These are phyloP conservation scores for Protomyctophum bolini DNA, from an alignment of 2,113 vertebrate genomes.

Conservation along the genomic window DNA sequence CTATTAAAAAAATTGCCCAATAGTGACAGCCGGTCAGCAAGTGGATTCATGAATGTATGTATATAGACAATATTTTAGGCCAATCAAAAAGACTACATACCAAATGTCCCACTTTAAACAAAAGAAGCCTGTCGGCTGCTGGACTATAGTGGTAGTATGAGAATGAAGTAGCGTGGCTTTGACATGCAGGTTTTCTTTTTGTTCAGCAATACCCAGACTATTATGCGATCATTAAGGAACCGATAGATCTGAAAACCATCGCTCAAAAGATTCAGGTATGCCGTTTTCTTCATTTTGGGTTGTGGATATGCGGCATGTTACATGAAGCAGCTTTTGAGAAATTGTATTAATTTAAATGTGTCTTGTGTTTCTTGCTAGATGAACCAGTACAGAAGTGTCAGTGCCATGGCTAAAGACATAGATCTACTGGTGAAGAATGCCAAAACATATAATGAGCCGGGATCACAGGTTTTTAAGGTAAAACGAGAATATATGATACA, in stretches of 20 bases:
- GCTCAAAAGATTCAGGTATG: conserved; percentile 96
- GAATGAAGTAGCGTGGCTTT: background rate
- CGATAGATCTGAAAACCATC: conserved; percentile 96
- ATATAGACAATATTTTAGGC: no score
- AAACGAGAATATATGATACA: background rate
- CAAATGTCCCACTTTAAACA: no score
- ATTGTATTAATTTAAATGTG: background rate
- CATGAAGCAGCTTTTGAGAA: background rate
- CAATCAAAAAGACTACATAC: no score
- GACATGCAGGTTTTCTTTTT: conserved; percentile 32
- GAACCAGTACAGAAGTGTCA: conserved; percentile 88
- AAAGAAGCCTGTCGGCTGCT: no score
- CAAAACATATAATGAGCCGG: conserved; percentile 98
- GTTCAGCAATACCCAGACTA: conserved; percentile 99
- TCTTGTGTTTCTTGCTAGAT: conserved; percentile 1
- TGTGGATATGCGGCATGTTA: background rate
- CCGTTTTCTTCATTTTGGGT: background rate
- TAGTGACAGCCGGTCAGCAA: no score
- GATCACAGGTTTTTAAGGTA: conserved; percentile 99
- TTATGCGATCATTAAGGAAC: conserved; percentile 98
- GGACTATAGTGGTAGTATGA: background rate
- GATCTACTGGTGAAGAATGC: conserved; percentile 97
- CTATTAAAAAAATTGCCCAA: no score
- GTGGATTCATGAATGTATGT: no score
- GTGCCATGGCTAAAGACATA: conserved; percentile 95